Percentiles rank a stretch among this genome's conserved stretches.
Conservation (phyloP, 2,113 vertebrate species). For the Carollia perspicillata region DNA sequence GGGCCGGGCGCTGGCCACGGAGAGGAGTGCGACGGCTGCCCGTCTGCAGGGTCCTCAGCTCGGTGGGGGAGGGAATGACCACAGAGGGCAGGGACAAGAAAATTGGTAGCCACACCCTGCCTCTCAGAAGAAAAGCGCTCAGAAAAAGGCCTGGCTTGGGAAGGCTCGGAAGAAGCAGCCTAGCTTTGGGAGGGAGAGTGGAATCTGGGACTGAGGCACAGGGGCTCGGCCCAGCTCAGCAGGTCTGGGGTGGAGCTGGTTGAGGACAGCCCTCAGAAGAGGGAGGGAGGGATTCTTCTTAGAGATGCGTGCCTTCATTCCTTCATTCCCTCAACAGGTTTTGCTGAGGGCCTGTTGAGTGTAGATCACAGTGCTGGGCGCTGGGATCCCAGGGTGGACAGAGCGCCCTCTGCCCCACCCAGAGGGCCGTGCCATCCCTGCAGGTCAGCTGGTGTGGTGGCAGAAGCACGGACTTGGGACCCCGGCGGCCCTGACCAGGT, state of each 20-base stretch:
- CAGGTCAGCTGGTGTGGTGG: not conserved
- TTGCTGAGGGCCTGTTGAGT: accelerated
- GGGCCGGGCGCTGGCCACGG: accelerated
- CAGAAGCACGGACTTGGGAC: not conserved
- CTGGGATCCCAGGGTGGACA: too few relatives aligned
- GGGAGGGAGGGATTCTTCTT: not conserved
- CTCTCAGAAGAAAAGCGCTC: not conserved
- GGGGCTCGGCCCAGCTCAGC: not conserved
- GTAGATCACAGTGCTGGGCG: accelerated
- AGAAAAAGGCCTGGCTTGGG: not conserved
- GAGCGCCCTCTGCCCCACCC: not conserved
- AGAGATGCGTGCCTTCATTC: not conserved
- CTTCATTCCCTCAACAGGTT: not conserved
- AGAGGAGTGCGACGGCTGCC: not conserved
- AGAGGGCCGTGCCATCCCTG: not conserved
- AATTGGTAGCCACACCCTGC: not conserved
- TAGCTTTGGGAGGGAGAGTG: too few relatives aligned
- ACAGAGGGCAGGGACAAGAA: accelerated
- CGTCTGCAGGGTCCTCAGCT: not conserved
- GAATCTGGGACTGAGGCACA: not conserved
- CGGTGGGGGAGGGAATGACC: not conserved
- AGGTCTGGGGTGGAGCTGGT: not conserved
- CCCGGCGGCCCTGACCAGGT: not conserved
- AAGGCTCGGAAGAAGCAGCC: not conserved
- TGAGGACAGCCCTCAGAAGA: not conserved